A percentile compares a stretch with the other conserved stretches of the same genome.
Conservation (phyloP, 1,140 invertebrate species). For the Melitaea cinxia region DNA sequence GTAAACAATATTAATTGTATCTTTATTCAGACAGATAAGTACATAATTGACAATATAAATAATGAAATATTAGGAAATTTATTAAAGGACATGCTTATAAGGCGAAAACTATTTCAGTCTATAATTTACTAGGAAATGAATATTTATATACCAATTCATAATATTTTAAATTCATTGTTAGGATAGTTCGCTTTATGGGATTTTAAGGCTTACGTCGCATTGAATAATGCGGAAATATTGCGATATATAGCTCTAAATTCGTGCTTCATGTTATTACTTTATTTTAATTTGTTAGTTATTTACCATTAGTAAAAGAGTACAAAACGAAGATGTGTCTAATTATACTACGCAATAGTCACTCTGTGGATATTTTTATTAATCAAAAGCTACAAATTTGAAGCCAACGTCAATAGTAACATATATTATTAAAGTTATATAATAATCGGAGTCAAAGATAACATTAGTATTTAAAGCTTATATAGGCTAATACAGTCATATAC, state of each 20-base stretch:
- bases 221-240: constrained; percentile 17
- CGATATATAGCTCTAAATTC: constrained; percentile 13
- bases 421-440: constrained; percentile 6
- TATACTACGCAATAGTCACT: not conserved
- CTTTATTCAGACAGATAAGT: constrained; percentile 46
- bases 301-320: constrained; percentile 3
- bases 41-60: constrained; percentile 60
- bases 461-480: constrained; percentile 50
- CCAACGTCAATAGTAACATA: constrained; percentile 18
- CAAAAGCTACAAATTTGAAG: constrained; percentile 9
- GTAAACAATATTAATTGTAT: constrained; percentile 37
- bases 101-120: constrained; percentile 58
- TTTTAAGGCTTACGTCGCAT: constrained; percentile 15
- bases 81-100: constrained; percentile 42
- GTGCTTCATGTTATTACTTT: not conserved
- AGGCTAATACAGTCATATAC: constrained; percentile 43
- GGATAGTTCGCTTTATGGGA: constrained; percentile 15
- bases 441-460: constrained; percentile 28
- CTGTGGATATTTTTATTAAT: not conserved
- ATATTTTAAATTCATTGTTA: constrained; percentile 30
- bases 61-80: constrained; percentile 46
- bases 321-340: constrained; percentile 6
- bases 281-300: not conserved
- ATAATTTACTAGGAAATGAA: constrained; percentile 40
- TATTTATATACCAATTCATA: constrained; percentile 32